Percentiles rank a stretch among this genome's conserved stretches.
phyloP scores from a whole-genome alignment of 1,140 invertebrate genomes.

The Ceratina japonica region DNA sequence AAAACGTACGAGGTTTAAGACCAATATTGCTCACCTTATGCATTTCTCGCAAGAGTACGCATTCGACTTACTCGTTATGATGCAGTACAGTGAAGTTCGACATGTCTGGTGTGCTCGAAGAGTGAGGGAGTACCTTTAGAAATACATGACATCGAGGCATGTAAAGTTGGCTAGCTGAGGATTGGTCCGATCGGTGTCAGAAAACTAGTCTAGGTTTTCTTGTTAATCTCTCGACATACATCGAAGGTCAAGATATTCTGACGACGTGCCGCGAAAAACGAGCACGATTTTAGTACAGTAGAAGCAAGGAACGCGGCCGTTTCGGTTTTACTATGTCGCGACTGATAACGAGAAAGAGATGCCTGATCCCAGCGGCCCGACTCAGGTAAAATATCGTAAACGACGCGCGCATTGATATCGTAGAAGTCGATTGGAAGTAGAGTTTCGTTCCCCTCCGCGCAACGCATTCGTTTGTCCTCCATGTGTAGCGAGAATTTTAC shows the following conservation, averaged over 20 bases:
- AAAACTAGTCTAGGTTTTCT: slow-evolving; percentile 56
- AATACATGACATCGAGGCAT: slow-evolving; percentile 9
- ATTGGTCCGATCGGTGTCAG: slow-evolving; percentile 51
- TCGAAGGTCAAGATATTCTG: slow-evolving; percentile 55
- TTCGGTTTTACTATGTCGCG: slow-evolving; percentile 18
- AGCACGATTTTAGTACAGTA: slow-evolving; percentile 8
- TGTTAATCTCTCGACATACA: slow-evolving; percentile 51
- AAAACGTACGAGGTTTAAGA: not conserved
- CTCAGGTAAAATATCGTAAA: slow-evolving; percentile 57
- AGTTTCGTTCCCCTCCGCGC: not conserved
- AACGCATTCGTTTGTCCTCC: slow-evolving; percentile 2
- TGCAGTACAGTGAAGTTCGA: not conserved
- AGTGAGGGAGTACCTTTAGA: not conserved
- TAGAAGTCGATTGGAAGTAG: slow-evolving; percentile 22
- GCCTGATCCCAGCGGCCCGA: slow-evolving; percentile 9
- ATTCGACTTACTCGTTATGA: not conserved
- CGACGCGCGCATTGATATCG: slow-evolving; percentile 45
- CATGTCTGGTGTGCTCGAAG: not conserved
- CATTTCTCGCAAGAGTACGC: not conserved
- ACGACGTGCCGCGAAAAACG: slow-evolving; percentile 29
- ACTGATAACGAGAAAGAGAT: not conserved
- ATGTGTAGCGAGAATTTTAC: slow-evolving; percentile 20
- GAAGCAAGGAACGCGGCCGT: slow-evolving; percentile 17
- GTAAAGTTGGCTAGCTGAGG: slow-evolving; percentile 58
- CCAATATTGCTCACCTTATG: not conserved